Conservation (phyloP, 2,113 vertebrate genomes). For the Cyrtonyx montezumae region DNA sequence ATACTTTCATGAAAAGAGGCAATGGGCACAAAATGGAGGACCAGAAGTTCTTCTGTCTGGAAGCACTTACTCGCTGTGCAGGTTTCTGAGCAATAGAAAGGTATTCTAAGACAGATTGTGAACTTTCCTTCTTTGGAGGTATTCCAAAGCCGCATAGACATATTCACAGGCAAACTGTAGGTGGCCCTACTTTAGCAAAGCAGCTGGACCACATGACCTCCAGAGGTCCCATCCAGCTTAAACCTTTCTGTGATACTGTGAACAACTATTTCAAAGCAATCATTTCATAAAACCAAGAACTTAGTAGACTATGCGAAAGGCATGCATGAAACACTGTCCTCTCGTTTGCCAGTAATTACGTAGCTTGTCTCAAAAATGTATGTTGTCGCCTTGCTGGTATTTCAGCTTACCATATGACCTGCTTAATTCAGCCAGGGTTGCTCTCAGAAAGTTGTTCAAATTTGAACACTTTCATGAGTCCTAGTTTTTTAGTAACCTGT, state of each 20-base stretch:
- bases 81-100: neutral
- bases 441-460: neutral
- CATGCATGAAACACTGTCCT: neutral
- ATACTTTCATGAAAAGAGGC: neutral
- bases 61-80: neutral
- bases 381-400: neutral
- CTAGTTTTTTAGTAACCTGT: neutral
- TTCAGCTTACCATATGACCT: neutral
- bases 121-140: neutral
- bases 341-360: neutral
- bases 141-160: neutral
- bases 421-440: neutral
- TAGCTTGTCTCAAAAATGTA: neutral
- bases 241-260: neutral
- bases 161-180: neutral
- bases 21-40: neutral
- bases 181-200: neutral
- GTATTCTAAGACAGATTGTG: neutral
- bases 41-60: neutral
- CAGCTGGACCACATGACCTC: neutral
- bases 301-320: neutral
- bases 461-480: neutral
- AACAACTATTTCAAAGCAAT: neutral
- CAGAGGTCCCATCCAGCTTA: neutral
- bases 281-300: neutral